Conservation (phyloP, 2,113 vertebrate genomes). For the Mugil cephalus region DNA sequence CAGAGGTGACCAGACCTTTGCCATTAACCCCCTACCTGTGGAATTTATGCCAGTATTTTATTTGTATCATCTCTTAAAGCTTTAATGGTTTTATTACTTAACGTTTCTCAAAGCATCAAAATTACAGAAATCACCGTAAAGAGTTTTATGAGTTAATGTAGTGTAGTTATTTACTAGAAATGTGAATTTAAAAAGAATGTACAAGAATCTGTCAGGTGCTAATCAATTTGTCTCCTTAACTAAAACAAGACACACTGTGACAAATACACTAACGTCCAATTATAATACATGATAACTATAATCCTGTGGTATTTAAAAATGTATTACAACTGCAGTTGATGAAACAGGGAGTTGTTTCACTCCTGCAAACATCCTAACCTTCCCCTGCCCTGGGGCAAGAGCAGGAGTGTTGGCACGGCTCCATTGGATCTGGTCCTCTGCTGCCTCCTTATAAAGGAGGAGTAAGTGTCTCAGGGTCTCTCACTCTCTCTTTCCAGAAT, state of each 20-base stretch:
- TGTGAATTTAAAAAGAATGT: neutral
- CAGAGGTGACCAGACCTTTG: constrained; percentile 60
- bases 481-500: constrained; percentile 59
- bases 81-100: neutral
- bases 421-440: constrained; percentile 45
- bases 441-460: constrained; percentile 84
- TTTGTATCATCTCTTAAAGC: constrained; percentile 4
- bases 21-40: constrained; percentile 17
- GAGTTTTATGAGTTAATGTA: neutral
- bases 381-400: constrained; percentile 59
- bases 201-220: neutral
- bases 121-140: neutral
- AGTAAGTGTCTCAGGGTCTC: constrained; percentile 54
- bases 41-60: constrained; percentile 42
- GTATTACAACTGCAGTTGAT: constrained; percentile 16
- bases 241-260: neutral
- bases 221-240: constrained; percentile 1
- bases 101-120: neutral
- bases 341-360: constrained; percentile 22
- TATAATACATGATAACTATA: neutral
- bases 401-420: constrained; percentile 53
- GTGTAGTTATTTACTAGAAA: too few relatives aligned
- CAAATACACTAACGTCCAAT: neutral
- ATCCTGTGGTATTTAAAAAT: neutral
- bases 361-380: constrained; percentile 28